Base-by-base conservation (phyloP, 1,140 invertebrate species). In the Potamilus streckersoni region DNA sequence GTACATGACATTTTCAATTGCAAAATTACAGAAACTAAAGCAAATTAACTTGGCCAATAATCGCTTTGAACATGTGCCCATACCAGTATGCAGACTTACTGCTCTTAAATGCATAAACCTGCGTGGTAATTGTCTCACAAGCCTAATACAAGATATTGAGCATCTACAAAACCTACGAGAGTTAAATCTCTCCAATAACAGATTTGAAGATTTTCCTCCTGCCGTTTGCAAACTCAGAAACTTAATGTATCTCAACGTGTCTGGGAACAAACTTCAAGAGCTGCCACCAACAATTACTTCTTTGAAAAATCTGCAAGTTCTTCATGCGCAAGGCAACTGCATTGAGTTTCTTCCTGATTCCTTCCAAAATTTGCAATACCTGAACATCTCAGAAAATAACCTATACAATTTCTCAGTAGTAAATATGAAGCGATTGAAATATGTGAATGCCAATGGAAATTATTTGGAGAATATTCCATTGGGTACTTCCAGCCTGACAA, bases 11-110 rank as follows among this genome's bases (percentile, higher is more conserved):
- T 84, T 85, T 74, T 83, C 83, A 56, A 60, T 87, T 6, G 78
- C 80, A 61, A 81, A 81, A 27, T 72, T 88, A 15, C 71, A 78
- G 56, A 85, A 84, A 49, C 69, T 89, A 23, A 77, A 82, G 60
- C 76, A 81, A n/a, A 75, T 89, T 1, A 84, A 88, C 74, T 65
- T 87, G 0, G 79, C 83, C 14, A 78, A 85, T 64, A 89, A 89
- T 80, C 79, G 80, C 60, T 86, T 88, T 69, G 88, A 88, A 65
- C 83, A 87, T 58, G 71, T 89, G 0, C 88, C 88, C 0, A 66
- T 86, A 13, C 80, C 82, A 2, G 76, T 89, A 13, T 86, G 86
- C 71, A 79, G 83, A 19, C 74, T 89, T 57, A 79, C 76, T 17
- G 79, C 81, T 1, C 76, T 89, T 2, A 71, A 82, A 66, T 73